phyloP scores from a whole-genome alignment of 2,113 vertebrate species.

The Plestiodon gilberti region DNA sequence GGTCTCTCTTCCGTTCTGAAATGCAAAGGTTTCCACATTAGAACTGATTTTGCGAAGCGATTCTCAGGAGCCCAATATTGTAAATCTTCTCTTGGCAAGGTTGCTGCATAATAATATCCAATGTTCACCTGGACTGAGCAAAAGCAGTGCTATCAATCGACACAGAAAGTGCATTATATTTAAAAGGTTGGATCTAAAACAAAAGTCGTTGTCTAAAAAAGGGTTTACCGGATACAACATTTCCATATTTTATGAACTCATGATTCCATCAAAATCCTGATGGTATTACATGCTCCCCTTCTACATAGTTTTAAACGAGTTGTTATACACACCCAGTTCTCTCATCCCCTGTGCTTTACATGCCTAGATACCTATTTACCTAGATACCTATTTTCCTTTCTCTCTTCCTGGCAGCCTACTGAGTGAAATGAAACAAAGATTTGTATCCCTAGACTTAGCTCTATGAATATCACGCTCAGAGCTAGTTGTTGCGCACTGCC shows the following conservation, averaged over 20 bases:
- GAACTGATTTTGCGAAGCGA: not conserved
- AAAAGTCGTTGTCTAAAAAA: not conserved
- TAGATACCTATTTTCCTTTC: not conserved
- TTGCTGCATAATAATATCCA: not conserved
- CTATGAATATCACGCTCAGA: not conserved
- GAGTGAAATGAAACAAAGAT: not conserved
- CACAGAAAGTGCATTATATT: not conserved
- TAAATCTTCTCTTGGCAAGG: not conserved
- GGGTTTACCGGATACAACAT: not conserved
- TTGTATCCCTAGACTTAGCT: not conserved
- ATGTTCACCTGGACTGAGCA: not conserved
- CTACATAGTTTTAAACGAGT: not conserved
- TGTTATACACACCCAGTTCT: not conserved
- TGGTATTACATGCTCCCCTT: not conserved
- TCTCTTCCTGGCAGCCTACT: not conserved
- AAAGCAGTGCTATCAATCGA: not conserved
- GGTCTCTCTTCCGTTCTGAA: slow-evolving; percentile 86
- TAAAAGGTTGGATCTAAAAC: too few relatives aligned
- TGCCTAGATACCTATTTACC: too few relatives aligned
- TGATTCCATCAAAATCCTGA: not conserved
- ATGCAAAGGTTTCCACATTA: slow-evolving; percentile 52
- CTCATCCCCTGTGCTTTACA: too few relatives aligned
- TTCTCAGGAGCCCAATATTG: not conserved
- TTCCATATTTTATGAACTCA: not conserved
- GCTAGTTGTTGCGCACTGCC: too few relatives aligned